Percentiles rank a stretch among this genome's conserved stretches.
phyloP scores from a whole-genome alignment of 2,888 invertebrate genomes.

The Ochropleura plecta region DNA sequence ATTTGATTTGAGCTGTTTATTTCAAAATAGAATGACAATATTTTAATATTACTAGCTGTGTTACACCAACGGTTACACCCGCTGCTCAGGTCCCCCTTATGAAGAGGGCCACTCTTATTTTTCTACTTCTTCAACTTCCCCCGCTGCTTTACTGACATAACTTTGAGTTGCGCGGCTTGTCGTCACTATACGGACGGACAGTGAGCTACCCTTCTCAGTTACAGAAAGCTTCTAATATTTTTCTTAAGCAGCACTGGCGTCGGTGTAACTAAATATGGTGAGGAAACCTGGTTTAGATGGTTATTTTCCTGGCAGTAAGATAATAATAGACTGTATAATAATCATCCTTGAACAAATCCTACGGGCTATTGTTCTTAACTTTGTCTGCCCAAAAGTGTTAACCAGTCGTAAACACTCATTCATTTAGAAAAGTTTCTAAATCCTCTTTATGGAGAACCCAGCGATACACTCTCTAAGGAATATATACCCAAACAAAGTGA shows the following conservation, averaged over 20 bases:
- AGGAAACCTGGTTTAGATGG: not conserved
- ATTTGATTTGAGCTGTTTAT: no score
- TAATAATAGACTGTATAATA: not conserved
- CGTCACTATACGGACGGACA: no score
- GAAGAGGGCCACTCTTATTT: no score
- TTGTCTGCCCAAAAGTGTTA: not conserved
- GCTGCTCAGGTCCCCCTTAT: no score
- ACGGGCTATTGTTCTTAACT: not conserved
- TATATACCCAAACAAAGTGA: not conserved
- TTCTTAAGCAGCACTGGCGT: not conserved
- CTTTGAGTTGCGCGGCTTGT: no score
- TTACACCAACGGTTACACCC: no score
- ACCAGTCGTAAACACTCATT: not conserved
- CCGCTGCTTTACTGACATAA: no score
- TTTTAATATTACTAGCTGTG: no score
- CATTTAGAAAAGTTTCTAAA: slow-evolving; percentile 1
- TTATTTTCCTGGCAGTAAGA: not conserved
- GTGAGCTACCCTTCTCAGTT: no score
- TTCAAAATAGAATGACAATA: no score
- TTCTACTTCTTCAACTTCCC: no score
- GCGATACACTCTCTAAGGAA: slow-evolving; percentile 1
- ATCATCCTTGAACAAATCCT: not conserved
- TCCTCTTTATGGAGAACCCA: no score
- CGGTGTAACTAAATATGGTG: not conserved
- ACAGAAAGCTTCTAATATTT: not conserved